phyloP scores from a whole-genome alignment of 2,797 vertebrate species.

The Limosa lapponica region DNA sequence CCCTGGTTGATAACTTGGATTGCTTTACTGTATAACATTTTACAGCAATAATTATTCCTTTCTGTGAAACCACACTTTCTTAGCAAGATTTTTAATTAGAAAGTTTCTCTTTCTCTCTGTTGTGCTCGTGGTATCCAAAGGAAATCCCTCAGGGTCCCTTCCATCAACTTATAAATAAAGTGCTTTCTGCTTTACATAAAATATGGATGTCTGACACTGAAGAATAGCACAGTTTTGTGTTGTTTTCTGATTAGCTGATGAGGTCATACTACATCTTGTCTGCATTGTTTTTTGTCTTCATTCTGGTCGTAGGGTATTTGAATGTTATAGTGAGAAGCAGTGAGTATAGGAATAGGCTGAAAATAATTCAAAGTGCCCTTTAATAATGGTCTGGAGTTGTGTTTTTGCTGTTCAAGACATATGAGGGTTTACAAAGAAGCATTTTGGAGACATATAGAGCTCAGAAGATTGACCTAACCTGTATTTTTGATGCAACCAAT shows the following conservation, averaged over 20 bases:
- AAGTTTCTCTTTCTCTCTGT: neutral
- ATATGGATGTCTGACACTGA: neutral
- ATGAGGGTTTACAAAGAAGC: neutral
- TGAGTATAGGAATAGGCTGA: neutral
- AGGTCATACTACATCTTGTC: fast-evolving
- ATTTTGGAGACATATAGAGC: neutral
- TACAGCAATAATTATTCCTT: slow-evolving; percentile 2
- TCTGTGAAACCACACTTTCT: neutral
- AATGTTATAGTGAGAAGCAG: neutral
- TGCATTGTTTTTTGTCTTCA: neutral
- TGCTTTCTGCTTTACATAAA: neutral
- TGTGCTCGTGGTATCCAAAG: neutral
- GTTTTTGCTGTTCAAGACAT: neutral
- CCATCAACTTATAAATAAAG: neutral
- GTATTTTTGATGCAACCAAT: neutral
- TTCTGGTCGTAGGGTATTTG: neutral
- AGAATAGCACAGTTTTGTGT: neutral
- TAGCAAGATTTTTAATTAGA: slow-evolving; percentile 29
- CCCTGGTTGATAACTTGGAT: neutral
- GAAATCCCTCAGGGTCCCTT: neutral
- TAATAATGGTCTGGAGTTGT: neutral
- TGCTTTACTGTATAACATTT: neutral
- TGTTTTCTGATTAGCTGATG: neutral
- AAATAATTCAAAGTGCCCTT: neutral
- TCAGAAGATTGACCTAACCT: neutral